phyloP scores from a whole-genome alignment of 2,113 vertebrate genomes.

The Helogale parvula region DNA sequence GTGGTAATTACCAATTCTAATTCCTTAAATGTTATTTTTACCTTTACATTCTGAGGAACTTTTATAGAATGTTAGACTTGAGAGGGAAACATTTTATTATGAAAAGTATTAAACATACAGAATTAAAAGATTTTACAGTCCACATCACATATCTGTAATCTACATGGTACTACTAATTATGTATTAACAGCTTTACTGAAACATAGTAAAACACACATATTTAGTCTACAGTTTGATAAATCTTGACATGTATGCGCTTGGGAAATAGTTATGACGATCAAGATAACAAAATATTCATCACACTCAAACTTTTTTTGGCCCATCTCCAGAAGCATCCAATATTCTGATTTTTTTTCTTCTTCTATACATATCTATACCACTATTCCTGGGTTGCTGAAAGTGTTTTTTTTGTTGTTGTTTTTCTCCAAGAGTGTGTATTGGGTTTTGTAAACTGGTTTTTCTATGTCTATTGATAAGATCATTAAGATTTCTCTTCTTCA shows the following conservation, averaged over 20 bases:
- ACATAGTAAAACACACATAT: background rate
- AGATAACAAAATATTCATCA: background rate
- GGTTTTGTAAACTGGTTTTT: background rate
- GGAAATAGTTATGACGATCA: background rate
- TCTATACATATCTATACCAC: background rate
- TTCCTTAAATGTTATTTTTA: conserved; percentile 3
- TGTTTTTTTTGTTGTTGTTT: background rate
- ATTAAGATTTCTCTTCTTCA: background rate
- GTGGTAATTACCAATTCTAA: background rate
- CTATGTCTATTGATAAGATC: background rate
- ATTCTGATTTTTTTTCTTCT: background rate
- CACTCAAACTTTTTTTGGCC: background rate
- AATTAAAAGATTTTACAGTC: background rate
- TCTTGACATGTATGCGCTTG: background rate
- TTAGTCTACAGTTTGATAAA: background rate
- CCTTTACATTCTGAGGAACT: background rate
- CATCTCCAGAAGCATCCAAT: background rate
- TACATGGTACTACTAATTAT: background rate
- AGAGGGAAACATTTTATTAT: conserved; percentile 1
- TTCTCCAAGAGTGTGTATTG: background rate
- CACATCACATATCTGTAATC: background rate
- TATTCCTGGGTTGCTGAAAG: background rate
- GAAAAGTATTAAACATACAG: background rate
- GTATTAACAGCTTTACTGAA: background rate
- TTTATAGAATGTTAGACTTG: background rate